Evolutionary conservation across 2,113 vertebrate species (phyloP).

Genomic region (Xyrauchen texanus): DNA sequence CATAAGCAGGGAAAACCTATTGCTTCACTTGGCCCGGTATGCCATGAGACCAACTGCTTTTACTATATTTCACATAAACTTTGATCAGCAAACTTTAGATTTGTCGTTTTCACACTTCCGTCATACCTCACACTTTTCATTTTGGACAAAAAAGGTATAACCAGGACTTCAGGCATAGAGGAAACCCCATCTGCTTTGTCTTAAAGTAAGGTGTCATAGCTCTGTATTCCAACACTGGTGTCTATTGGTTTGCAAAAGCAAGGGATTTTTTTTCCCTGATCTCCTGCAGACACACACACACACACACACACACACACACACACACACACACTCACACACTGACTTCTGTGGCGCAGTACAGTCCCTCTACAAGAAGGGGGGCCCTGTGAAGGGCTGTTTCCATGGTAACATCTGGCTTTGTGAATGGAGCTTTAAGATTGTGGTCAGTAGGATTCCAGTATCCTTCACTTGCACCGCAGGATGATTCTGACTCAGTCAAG

Average conservation of each 20-base stretch:
- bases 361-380: conserved; percentile 19
- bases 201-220: background rate
- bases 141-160: too few relatives aligned
- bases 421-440: conserved; percentile 36
- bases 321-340: background rate
- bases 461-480: conserved; percentile 17
- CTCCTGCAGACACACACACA: background rate
- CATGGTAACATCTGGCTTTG: conserved; percentile 39
- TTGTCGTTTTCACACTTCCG: background rate
- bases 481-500: background rate
- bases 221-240: background rate
- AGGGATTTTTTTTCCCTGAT: background rate
- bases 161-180: too few relatives aligned
- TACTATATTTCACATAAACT: conserved; percentile 11
- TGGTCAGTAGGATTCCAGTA: conserved; percentile 16
- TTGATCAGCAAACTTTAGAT: conserved; percentile 20
- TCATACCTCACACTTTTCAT: too few relatives aligned
- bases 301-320: background rate
- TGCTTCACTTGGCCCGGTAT: background rate
- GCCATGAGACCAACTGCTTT: background rate
- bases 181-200: too few relatives aligned
- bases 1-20: background rate
- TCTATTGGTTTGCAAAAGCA: conserved; percentile 8
- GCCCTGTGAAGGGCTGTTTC: conserved; percentile 49
- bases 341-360: conserved; percentile 29